A percentile compares a stretch with the other conserved stretches of the same genome.
These are phyloP conservation scores for Synanceia verrucosa DNA, from an alignment of 2,797 vertebrate species.

Conservation along the genomic window DNA sequence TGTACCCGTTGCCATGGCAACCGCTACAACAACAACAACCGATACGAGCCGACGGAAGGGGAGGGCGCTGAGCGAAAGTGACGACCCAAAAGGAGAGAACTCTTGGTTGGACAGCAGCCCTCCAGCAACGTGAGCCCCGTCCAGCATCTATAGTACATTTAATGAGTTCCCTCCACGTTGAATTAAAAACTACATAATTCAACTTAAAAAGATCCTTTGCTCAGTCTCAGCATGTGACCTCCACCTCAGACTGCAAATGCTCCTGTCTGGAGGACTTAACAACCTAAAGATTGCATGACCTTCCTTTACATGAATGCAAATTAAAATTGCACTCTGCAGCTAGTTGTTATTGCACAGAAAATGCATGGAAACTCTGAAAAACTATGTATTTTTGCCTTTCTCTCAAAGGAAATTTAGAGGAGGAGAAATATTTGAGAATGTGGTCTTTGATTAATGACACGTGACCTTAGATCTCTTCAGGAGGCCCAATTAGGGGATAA, in stretches of 20 bases:
- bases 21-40: constrained; percentile 18
- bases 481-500: neutral
- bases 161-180: constrained; percentile 21
- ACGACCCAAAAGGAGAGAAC: constrained; percentile 46
- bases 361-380: constrained; percentile 48
- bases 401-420: constrained; percentile 1
- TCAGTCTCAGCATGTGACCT: constrained; percentile 57
- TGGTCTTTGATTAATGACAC: constrained; percentile 24
- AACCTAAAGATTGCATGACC: constrained; percentile 52
- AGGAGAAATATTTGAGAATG: constrained; percentile 1
- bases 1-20: constrained; percentile 55
- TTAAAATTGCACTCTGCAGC: neutral
- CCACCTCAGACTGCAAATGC: constrained; percentile 12
- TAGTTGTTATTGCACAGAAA: neutral
- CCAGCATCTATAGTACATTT: constrained; percentile 43
- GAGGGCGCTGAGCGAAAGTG: constrained; percentile 48
- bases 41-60: constrained; percentile 56
- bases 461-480: constrained; percentile 32
- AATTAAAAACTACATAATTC: constrained; percentile 20
- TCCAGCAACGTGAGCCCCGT: constrained; percentile 77
- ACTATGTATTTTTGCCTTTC: constrained; percentile 1
- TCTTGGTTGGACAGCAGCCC: constrained; percentile 66
- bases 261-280: constrained; percentile 23
- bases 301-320: constrained; percentile 23
- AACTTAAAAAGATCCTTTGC: constrained; percentile 15